Base-by-base conservation (phyloP, 2,888 invertebrate genomes). In the Ornithoptera priamus region DNA sequence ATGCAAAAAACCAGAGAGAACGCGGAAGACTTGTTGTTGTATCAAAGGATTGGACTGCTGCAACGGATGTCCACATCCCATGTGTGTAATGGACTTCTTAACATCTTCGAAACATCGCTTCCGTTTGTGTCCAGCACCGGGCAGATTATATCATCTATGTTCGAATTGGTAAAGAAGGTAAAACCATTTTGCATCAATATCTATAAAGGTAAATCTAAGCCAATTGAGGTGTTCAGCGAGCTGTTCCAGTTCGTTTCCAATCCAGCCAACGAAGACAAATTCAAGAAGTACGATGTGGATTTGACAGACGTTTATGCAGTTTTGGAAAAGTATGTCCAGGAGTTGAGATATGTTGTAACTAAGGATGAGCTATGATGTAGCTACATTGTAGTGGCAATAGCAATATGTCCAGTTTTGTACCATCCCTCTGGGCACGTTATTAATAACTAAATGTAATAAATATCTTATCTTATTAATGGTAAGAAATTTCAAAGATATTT, bases 41-140 rank as follows among this genome's bases (percentile, higher is more conserved):
- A 92, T 68, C 78, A 85, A 69, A 82, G 80, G 67, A 87, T 89
- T 58, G 91, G 89, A 50, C 78, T 91, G 1, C 72, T 90, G 0
- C 89, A 92, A 72, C 78, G 81, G 12, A 75, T 90, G 75, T 80
- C 84, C 0, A 85, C 84, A 0, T 74, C 82, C 0, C 70, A 70
- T 0, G 79, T 87, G 0, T 92, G 92, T 56, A 81, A 85, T 50
- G 90, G 90, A 0, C 70, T 92, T 17, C 66, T 90, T 0, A 81
- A 86, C 8, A 82, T 90, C 22, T 85, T 89, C 62, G 74, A 75
- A 58, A 73, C 75, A 0, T 73, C 81, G 0, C 84, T 83, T 79
- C 72, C 80, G 0, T 80, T 79, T 42, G 76, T 75, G 18, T 74
- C 73, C 0, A 74, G 80, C 2, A 78, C 82, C 8, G 78, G 79